A percentile compares a stretch with the other conserved stretches of the same genome.
phyloP scores from a whole-genome alignment of 2,113 vertebrate species.

The human (Homo sapiens) region GRCh38 chr2:129363501-129364000 shows the following conservation, averaged over 20 bases:
- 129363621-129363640: too few relatives aligned
- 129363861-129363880: not conserved
- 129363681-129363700: not conserved
- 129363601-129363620: too few relatives aligned
- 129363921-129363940: not conserved
- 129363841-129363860: not conserved
- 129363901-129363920: not conserved
- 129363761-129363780: not conserved
- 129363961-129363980: not conserved
- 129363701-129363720: too few relatives aligned
- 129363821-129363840: not conserved
- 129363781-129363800: not conserved
- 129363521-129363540: fast-evolving
- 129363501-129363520: not conserved
- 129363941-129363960: not conserved
- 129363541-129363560: not conserved
- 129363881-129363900: not conserved
- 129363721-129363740: too few relatives aligned
- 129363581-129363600: not conserved
- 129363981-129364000: not conserved
- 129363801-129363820: too few relatives aligned
- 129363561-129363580: not conserved
- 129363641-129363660: not conserved
- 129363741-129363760: fast-evolving
- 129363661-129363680: not conserved